These are phyloP conservation scores for Phylloscopus trochilus DNA, from an alignment of 2,113 vertebrate genomes.

Conservation along the genomic window DNA sequence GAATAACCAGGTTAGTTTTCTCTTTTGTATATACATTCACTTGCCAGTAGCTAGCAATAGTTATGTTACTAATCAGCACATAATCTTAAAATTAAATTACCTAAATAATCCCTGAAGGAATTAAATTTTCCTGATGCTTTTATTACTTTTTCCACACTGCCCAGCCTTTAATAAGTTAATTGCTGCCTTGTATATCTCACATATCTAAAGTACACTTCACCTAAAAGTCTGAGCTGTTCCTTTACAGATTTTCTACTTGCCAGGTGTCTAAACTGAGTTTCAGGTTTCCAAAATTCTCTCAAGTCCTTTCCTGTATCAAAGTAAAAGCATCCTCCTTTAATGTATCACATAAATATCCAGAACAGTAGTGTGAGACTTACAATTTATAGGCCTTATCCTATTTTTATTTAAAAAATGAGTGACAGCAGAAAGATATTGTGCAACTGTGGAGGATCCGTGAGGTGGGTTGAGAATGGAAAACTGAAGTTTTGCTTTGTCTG, in stretches of 20 bases:
- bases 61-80: not conserved
- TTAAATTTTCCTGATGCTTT: not conserved
- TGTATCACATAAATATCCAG: not conserved
- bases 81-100: not conserved
- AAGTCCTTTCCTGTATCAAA: not conserved
- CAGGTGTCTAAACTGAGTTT: not conserved
- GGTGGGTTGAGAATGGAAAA: accelerated
- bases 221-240: not conserved
- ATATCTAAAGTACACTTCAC: not conserved
- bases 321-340: not conserved
- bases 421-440: not conserved
- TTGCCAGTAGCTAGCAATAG: not conserved
- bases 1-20: not conserved
- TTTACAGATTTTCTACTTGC: not conserved
- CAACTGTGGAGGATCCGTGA: not conserved
- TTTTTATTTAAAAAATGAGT: not conserved
- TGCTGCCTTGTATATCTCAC: not conserved
- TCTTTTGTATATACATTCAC: not conserved
- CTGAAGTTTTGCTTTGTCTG: not conserved
- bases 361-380: not conserved
- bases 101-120: not conserved
- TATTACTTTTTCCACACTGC: not conserved
- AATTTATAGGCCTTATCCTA: not conserved
- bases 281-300: not conserved
- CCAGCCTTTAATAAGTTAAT: not conserved